phyloP scores from a whole-genome alignment of 23 tunicate genomes.

The Ascidia mentula region DNA sequence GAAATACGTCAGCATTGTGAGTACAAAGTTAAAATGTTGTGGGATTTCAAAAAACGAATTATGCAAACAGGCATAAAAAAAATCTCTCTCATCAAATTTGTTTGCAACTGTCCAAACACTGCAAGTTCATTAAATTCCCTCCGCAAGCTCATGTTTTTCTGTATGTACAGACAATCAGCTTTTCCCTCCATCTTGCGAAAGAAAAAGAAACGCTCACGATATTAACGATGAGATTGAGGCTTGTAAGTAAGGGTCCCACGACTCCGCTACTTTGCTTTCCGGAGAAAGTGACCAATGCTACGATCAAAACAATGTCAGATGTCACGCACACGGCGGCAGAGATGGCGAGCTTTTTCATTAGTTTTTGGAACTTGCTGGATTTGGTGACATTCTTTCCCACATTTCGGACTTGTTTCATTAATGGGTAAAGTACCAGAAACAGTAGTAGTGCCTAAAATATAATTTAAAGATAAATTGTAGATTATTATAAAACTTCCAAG shows the following conservation, averaged over 20 bases:
- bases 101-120: too few relatives aligned
- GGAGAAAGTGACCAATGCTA: not conserved
- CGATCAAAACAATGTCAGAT: not conserved
- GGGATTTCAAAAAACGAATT: too few relatives aligned
- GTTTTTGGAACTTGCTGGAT: not conserved
- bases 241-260: conserved; percentile 5
- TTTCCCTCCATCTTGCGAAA: conserved; percentile 10
- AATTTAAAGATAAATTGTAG: too few relatives aligned
- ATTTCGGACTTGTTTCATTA: conserved; percentile 8
- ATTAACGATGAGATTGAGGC: conserved; percentile 2
- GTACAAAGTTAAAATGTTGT: too few relatives aligned
- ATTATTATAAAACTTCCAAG: too few relatives aligned
- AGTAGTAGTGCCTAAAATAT: conserved; percentile 4
- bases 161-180: not conserved
- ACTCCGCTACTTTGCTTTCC: not conserved
- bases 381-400: not conserved
- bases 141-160: too few relatives aligned
- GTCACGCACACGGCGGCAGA: conserved; percentile 1
- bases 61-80: too few relatives aligned
- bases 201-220: not conserved
- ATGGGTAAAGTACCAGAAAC: not conserved
- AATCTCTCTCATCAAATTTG: too few relatives aligned
- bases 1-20: too few relatives aligned
- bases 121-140: too few relatives aligned
- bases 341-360: not conserved